phyloP scores from a whole-genome alignment of 2,797 vertebrate genomes.

The Aselliscus stoliczkanus region DNA sequence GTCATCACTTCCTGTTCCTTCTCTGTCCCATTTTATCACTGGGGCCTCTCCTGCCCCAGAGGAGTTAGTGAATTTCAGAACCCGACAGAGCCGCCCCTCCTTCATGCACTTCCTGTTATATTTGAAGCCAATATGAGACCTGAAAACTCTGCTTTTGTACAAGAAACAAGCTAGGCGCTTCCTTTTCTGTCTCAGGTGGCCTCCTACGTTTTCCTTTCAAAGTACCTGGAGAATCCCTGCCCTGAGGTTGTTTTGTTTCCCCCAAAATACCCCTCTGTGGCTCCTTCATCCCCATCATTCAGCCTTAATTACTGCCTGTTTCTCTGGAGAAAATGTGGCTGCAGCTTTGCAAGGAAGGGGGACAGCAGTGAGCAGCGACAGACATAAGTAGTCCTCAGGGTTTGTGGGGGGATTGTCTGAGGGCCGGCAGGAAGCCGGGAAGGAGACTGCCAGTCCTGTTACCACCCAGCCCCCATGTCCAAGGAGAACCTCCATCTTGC shows the following conservation, averaged over 20 bases:
- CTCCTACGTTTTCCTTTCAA: background rate
- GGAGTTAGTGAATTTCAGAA: background rate
- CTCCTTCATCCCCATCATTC: background rate
- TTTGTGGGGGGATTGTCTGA: background rate
- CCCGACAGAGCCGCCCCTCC: background rate
- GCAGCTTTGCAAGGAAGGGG: background rate
- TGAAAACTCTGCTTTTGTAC: background rate
- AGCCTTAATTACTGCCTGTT: background rate
- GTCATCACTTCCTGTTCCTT: background rate
- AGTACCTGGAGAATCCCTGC: background rate
- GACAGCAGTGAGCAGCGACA: background rate
- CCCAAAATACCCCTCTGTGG: background rate
- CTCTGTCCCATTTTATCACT: background rate
- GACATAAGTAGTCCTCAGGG: background rate
- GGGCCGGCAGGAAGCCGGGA: background rate
- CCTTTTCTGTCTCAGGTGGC: background rate
- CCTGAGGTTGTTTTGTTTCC: background rate
- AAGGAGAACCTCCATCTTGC: background rate
- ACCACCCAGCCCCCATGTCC: background rate
- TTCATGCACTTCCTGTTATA: background rate
- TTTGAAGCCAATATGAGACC: background rate
- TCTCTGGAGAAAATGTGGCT: background rate
- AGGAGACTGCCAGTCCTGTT: background rate
- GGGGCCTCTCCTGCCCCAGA: background rate
- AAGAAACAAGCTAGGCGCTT: background rate